phyloP scores from a whole-genome alignment of 1,140 invertebrate species.

The Planococcus citri region DNA sequence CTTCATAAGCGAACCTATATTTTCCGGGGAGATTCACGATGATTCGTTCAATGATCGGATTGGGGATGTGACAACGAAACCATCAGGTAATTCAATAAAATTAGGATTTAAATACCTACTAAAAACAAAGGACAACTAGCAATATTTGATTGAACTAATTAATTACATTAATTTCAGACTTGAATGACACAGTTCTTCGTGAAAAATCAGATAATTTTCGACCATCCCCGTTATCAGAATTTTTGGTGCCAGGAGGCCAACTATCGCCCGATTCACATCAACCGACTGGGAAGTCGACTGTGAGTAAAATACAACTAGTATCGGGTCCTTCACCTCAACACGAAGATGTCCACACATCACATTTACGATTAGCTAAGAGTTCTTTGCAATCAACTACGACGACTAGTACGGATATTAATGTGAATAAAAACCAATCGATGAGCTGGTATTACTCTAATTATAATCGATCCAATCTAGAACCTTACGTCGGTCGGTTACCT shows the following conservation, averaged over 20 bases:
- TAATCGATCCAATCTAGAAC: conserved; percentile 53
- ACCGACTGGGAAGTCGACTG: conserved; percentile 41
- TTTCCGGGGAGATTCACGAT: neutral
- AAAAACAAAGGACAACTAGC: too few species aligned
- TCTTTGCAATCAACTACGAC: conserved; percentile 25
- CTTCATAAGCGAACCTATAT: neutral
- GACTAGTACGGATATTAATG: conserved; percentile 22
- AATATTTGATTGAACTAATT: too few species aligned
- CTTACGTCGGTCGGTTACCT: conserved; percentile 40
- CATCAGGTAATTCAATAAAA: neutral
- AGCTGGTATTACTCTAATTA: conserved; percentile 71
- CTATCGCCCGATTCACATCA: conserved; percentile 30
- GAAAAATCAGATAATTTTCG: conserved; percentile 13
- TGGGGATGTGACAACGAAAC: neutral
- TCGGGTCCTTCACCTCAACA: conserved; percentile 26
- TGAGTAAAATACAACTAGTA: conserved; percentile 48
- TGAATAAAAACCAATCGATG: conserved; percentile 36
- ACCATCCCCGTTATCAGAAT: conserved; percentile 38
- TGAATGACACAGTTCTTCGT: neutral
- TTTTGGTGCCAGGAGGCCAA: conserved; percentile 45
- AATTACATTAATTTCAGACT: neutral
- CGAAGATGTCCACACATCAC: conserved; percentile 26
- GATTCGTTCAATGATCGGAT: neutral
- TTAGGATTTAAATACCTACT: too few species aligned
- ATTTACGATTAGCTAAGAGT: conserved; percentile 28